Conservation (phyloP, 1,140 invertebrate genomes). For the Rhizoglyphus robini region DNA sequence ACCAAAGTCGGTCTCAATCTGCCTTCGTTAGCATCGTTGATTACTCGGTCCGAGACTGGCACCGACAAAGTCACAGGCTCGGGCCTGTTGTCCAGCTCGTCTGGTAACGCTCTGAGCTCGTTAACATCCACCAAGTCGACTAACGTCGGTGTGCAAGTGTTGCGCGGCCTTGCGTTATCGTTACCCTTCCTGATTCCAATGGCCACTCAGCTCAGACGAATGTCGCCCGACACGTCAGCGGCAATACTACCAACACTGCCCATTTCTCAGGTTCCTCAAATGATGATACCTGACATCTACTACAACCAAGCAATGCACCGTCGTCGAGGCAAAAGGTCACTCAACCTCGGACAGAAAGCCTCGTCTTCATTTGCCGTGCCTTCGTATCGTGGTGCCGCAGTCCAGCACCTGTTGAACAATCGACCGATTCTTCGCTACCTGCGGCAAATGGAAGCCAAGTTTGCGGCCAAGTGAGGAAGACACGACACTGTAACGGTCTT, state of each 20-base stretch:
- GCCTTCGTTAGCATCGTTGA: slow-evolving; percentile 6
- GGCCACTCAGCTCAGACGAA: slow-evolving; percentile 14
- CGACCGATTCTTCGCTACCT: neutral
- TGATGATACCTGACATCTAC: neutral
- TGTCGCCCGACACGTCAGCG: neutral
- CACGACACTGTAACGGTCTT: neutral
- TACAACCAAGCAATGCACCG: slow-evolving; percentile 15
- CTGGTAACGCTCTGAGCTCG: neutral
- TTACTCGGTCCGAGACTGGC: neutral
- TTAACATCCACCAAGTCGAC: neutral
- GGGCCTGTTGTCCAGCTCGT: neutral
- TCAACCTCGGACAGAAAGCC: neutral
- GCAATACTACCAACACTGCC: neutral
- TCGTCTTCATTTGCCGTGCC: neutral
- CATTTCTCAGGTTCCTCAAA: no score
- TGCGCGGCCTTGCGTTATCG: slow-evolving; percentile 7
- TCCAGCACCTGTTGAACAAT: neutral
- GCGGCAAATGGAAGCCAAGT: neutral
- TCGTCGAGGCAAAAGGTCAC: slow-evolving; percentile 9
- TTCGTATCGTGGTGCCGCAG: neutral
- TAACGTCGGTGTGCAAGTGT: neutral
- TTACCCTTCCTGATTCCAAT: slow-evolving; percentile 16
- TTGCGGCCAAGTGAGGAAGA: neutral
- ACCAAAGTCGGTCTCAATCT: slow-evolving; percentile 5
- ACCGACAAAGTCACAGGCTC: neutral